A percentile compares a stretch with the other conserved stretches of the same genome.
phyloP scores from a whole-genome alignment of 1,140 invertebrate genomes.

The Eurosta solidaginis region DNA sequence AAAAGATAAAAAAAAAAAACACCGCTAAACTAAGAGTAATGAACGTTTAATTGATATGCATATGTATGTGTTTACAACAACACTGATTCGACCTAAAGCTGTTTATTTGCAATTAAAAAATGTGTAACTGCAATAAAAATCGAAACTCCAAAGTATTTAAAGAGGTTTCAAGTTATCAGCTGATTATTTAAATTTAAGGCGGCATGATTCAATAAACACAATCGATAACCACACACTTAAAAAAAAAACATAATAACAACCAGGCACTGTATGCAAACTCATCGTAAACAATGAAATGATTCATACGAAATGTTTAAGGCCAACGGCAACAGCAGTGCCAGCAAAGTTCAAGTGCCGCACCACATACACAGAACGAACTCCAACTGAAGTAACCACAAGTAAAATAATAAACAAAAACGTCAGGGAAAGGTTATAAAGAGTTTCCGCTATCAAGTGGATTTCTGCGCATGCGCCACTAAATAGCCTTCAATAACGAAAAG shows the following conservation, averaged over 20 bases:
- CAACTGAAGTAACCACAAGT: background rate
- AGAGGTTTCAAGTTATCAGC: no score
- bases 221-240: background rate
- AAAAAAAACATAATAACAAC: background rate
- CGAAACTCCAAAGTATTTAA: no score
- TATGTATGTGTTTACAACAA: no score
- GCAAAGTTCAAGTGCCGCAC: conserved; percentile 17
- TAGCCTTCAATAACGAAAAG: background rate
- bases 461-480: background rate
- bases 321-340: background rate
- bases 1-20: no score
- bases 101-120: no score
- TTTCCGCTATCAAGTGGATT: background rate
- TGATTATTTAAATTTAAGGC: no score
- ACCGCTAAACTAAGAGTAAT: no score
- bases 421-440: background rate
- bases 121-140: no score
- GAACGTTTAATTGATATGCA: no score
- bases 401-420: background rate
- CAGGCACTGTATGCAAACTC: background rate
- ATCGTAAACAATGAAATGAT: background rate
- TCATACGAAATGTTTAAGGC: background rate
- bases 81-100: no score
- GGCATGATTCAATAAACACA: background rate
- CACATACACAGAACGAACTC: background rate